These are phyloP conservation scores for Chrysomela aeneicollis DNA, from an alignment of 2,888 invertebrate species.

Conservation along the genomic window DNA sequence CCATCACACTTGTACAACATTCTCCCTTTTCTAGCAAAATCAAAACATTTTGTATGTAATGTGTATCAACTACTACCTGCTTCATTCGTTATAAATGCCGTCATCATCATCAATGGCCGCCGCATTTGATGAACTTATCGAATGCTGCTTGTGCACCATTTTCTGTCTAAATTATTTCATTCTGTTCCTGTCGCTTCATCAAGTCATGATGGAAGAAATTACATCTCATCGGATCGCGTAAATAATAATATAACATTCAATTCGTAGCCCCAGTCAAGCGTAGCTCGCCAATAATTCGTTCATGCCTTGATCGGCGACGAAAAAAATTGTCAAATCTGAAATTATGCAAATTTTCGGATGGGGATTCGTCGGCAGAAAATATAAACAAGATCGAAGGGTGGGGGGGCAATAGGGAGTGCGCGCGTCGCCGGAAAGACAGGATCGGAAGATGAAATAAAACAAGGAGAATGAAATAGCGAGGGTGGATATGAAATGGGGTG, in stretches of 20 bases:
- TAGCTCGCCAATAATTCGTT: constrained; percentile 41
- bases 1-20: no score
- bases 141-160: no score
- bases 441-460: constrained; percentile 63
- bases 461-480: constrained; percentile 64
- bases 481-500: constrained; percentile 61
- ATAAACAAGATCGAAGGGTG: constrained; percentile 51
- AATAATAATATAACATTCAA: constrained; percentile 38
- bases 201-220: no score
- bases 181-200: no score
- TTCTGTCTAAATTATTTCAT: no score
- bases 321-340: constrained; percentile 57
- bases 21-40: no score
- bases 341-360: constrained; percentile 60
- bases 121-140: no score
- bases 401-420: constrained; percentile 14
- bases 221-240: constrained; percentile 25
- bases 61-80: no score
- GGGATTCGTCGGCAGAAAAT: constrained; percentile 56
- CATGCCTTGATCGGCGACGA: constrained; percentile 41
- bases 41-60: no score
- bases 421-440: constrained; percentile 45
- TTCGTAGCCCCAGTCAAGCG: constrained; percentile 37
- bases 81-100: no score
- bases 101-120: no score